Base-by-base conservation (phyloP, 2,113 vertebrate genomes). In the Cryptomyrus ogoouensis region DNA sequence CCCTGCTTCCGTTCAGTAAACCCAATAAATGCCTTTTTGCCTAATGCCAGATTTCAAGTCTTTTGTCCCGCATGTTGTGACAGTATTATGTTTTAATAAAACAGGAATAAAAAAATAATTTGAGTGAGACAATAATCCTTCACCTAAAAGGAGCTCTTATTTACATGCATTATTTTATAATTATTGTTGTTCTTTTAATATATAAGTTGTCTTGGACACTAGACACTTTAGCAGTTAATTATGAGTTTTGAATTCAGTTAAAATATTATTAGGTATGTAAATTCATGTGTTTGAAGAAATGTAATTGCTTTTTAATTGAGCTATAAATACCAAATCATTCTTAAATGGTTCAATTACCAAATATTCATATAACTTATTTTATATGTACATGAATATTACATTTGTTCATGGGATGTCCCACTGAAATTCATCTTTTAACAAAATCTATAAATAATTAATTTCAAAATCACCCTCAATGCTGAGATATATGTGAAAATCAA, bases 51-150 rank as follows among this genome's bases (percentile, higher is more conserved):
- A 24, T 7, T 62, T 62, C 21, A 9, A 62, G 56, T n/a, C 56
- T n/a, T 62, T 62, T 9, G 24, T 62, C 21, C 56, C 24, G 3
- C 21, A n/a, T n/a, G 56, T 24, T n/a, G 24, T 49, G 19, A 84
- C 24, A 21, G 44, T n/a, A n/a, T 85, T 85, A 47, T 49, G n/a
- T 8, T 85, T 42, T 86, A 86, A 86, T 86, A 27, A n/a, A 27
- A 86, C 24, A 50, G 24, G 83, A 85, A 86, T 84, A 84, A 50
- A 86, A 49, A 31, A 49, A 86, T 31, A n/a, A 86, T 50, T 86
- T 86, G 83, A 50, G 46, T 50, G 12, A 86, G 24, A 47, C 21
- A 86, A 50, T 86, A 86, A 86, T 49, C 19, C 83, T 50, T 86
- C 44, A 50, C n/a, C 17, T 86, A 27, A 27, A 86, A 49, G 39